Conservation (phyloP, 2,888 invertebrate species). For the Drosophila borealis region DNA sequence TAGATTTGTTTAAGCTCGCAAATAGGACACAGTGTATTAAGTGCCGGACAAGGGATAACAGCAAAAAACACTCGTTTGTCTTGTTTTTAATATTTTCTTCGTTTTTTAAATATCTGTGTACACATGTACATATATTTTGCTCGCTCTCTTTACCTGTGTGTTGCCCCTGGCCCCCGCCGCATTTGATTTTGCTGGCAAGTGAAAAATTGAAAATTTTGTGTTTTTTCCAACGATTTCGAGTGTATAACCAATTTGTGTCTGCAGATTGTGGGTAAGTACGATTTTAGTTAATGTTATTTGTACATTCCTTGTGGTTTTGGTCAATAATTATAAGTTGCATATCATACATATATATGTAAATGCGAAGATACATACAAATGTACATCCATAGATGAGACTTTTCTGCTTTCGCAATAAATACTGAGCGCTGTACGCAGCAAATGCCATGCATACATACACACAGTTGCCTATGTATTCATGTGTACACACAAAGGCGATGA, state of each 20-base stretch:
- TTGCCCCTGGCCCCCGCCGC: conserved; percentile 21
- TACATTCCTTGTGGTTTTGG: not conserved
- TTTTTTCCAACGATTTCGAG: conserved; percentile 15
- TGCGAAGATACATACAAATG: conserved; percentile 2
- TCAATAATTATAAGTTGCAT: not conserved
- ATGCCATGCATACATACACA: not conserved
- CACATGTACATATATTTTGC: conserved; percentile 43
- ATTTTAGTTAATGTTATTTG: not conserved
- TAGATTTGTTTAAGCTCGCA: conserved; percentile 15
- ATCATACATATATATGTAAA: conserved; percentile 1
- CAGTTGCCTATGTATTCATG: not conserved
- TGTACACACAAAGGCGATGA: not conserved
- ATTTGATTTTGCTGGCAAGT: conserved; percentile 16
- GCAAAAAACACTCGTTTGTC: conserved; percentile 39
- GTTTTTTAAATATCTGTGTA: conserved; percentile 57
- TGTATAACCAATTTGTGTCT: conserved; percentile 5
- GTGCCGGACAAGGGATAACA: conserved; percentile 26
- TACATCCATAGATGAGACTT: not conserved
- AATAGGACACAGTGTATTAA: conserved; percentile 6
- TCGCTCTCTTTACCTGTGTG: conserved; percentile 37
- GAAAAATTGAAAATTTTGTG: conserved; percentile 22
- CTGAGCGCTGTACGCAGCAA: not conserved
- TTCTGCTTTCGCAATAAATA: conserved; percentile 1
- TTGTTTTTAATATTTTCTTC: conserved; percentile 55
- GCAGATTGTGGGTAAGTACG: conserved; percentile 16